Conservation (phyloP, 2,888 invertebrate genomes). For the Dryomyza anilis region DNA sequence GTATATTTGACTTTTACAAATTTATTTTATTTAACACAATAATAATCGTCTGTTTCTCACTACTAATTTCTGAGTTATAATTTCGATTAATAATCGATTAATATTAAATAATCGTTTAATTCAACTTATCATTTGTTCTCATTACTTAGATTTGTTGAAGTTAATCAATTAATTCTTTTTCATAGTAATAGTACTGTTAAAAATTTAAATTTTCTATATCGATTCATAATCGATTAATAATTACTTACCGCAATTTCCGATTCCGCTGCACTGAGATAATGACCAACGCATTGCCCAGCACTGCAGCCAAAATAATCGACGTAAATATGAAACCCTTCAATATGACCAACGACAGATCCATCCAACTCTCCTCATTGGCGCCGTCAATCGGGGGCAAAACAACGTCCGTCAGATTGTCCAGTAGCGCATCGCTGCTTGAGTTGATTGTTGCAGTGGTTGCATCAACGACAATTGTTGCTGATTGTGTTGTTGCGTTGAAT, state of each 20-base stretch:
- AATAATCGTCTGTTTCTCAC: too few species aligned
- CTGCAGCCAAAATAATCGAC: constrained; percentile 85
- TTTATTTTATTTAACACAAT: too few species aligned
- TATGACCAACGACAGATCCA: constrained; percentile 67
- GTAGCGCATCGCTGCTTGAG: not conserved
- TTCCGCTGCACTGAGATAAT: constrained; percentile 62
- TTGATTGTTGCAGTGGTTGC: constrained; percentile 1
- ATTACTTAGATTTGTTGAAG: too few species aligned
- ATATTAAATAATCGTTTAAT: too few species aligned
- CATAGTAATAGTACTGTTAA: too few species aligned
- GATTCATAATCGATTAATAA: too few species aligned
- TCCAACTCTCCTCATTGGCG: constrained; percentile 59
- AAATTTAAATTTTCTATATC: too few species aligned
- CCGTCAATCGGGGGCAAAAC: constrained; percentile 35
- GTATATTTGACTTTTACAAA: too few species aligned
- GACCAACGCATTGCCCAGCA: constrained; percentile 90
- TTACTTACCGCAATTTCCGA: constrained; percentile 60
- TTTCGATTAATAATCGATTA: too few species aligned
- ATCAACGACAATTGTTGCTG: not conserved
- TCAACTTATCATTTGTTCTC: too few species aligned
- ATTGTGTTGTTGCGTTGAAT: constrained; percentile 32
- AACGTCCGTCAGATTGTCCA: constrained; percentile 16
- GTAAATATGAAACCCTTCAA: constrained; percentile 81
- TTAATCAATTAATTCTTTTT: too few species aligned
- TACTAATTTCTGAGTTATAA: too few species aligned